A percentile compares a stretch with the other conserved stretches of the same genome.
These are phyloP conservation scores for Phyllotis vaccarum DNA, from an alignment of 2,797 vertebrate species.

Conservation along the genomic window DNA sequence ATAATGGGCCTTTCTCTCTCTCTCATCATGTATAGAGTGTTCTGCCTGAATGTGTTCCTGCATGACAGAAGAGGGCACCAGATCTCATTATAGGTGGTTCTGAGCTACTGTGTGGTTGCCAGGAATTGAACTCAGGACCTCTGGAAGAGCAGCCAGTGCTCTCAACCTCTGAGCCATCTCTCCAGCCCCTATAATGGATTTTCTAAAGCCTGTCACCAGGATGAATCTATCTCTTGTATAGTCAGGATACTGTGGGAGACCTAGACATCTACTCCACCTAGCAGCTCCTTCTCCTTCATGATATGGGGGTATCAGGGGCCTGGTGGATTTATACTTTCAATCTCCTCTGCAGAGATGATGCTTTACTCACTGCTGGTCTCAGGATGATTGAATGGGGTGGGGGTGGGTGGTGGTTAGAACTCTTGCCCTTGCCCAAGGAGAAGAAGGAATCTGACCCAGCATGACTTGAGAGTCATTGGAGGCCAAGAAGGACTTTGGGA, in stretches of 20 bases:
- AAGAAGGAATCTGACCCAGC: neutral
- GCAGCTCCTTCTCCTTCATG: neutral
- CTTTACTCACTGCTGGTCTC: neutral
- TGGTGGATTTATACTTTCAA: neutral
- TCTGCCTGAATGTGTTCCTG: no score
- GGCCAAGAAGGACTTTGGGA: neutral
- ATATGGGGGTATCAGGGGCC: neutral
- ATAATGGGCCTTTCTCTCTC: neutral
- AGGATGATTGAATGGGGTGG: neutral
- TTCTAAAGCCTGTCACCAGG: neutral
- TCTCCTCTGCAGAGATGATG: neutral
- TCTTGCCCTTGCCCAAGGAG: neutral
- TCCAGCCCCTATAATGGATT: neutral
- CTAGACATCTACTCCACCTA: neutral
- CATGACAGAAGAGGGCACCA: no score
- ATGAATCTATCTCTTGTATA: no score
- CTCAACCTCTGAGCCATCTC: no score
- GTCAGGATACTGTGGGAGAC: neutral
- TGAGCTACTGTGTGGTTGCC: no score
- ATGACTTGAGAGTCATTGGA: neutral
- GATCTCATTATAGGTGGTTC: no score
- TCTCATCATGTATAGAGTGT: no score
- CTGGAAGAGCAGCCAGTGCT: no score
- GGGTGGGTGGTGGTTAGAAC: neutral
- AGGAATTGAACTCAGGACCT: no score